Evolutionary conservation across 2,797 vertebrate species (phyloP).

Genomic region (Sebastes nivosus): DNA sequence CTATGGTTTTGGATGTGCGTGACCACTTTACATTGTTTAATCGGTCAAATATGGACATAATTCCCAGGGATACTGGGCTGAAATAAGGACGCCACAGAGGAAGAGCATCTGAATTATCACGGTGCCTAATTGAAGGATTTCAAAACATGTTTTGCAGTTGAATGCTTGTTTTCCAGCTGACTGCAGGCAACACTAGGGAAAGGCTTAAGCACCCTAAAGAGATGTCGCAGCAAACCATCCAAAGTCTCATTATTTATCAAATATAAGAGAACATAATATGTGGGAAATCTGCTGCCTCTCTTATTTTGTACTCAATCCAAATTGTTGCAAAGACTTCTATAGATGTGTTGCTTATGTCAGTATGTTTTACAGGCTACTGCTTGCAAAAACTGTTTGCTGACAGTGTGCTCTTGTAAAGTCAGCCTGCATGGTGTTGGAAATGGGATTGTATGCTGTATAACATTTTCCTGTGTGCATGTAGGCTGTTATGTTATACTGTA

Average conservation of each 20-base stretch:
- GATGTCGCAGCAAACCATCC: neutral
- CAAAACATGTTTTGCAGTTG: neutral
- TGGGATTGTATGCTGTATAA: neutral
- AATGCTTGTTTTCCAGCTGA: neutral
- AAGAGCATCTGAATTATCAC: neutral
- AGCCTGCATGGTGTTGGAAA: neutral
- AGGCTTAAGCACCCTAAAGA: neutral
- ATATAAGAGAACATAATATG: neutral
- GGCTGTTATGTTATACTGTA: neutral
- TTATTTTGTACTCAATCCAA: neutral
- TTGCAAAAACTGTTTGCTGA: neutral
- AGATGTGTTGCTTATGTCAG: neutral
- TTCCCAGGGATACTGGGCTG: neutral
- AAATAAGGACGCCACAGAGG: neutral
- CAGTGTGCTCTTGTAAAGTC: neutral
- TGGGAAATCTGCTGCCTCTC: neutral
- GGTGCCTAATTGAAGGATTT: neutral
- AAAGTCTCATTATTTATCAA: neutral
- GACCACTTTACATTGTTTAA: too few relatives aligned
- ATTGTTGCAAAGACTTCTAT: neutral
- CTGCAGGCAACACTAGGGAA: neutral
- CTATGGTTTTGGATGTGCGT: too few relatives aligned
- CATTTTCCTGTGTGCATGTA: neutral
- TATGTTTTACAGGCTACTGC: neutral
- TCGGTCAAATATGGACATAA: neutral